Evolutionary conservation across 2,797 vertebrate genomes (phyloP).

Genomic region (Typhlichthys eigenmanni): DNA sequence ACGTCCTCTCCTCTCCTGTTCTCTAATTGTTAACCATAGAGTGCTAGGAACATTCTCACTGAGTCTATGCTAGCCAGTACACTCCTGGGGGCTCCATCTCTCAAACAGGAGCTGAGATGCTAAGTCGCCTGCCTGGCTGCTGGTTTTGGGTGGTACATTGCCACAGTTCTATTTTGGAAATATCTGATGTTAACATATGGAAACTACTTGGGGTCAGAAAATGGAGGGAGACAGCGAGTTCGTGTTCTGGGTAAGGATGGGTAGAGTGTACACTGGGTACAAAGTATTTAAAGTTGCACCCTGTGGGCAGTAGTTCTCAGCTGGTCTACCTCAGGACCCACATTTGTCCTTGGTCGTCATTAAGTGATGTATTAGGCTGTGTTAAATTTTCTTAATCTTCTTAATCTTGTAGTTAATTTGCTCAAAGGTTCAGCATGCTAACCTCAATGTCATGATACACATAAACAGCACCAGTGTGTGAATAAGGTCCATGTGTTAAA

Average conservation of each 20-base stretch:
- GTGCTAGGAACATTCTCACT: constrained; percentile 21
- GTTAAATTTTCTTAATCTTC: too few relatives aligned
- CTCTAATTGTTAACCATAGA: constrained; percentile 36
- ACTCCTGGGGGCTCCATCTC: constrained; percentile 55
- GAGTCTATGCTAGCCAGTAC: constrained; percentile 32
- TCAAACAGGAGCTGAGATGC: constrained; percentile 39
- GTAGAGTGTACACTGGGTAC: background rate
- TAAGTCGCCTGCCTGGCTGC: constrained; percentile 37
- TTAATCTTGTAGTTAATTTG: too few relatives aligned
- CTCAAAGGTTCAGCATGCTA: background rate
- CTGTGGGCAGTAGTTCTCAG: too few relatives aligned
- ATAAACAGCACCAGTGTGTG: constrained; percentile 26
- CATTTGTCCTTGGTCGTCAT: too few relatives aligned
- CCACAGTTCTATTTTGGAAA: constrained; percentile 57
- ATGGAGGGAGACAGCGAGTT: constrained; percentile 21
- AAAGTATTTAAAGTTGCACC: too few relatives aligned
- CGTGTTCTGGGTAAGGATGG: constrained; percentile 3
- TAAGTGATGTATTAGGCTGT: too few relatives aligned
- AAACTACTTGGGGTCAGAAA: constrained; percentile 23
- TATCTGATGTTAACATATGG: constrained; percentile 34
- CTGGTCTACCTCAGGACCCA: too few relatives aligned
- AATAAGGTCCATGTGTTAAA: constrained; percentile 30
- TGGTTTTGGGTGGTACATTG: constrained; percentile 60
- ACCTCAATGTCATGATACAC: constrained; percentile 15
- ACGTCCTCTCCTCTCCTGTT: constrained; percentile 1